A percentile compares a stretch with the other conserved stretches of the same genome.
phyloP scores from a whole-genome alignment of 2,113 vertebrate species.

The Strix aluco region DNA sequence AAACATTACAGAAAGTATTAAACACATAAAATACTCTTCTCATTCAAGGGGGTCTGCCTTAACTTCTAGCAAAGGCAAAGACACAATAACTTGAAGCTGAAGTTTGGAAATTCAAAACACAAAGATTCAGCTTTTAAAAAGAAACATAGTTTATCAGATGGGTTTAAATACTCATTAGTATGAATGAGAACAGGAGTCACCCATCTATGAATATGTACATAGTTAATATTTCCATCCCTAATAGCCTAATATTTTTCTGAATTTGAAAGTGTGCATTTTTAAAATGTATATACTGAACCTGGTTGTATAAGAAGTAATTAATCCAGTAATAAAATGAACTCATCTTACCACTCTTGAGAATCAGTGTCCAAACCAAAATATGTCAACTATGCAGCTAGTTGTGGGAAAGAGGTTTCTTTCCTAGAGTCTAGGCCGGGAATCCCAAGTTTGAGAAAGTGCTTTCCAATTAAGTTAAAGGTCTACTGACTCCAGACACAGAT shows the following conservation, averaged over 20 bases:
- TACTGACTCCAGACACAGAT: conserved; percentile 8
- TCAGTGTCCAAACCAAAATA: conserved; percentile 26
- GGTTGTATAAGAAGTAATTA: background rate
- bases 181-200: background rate
- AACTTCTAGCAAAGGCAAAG: background rate
- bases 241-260: background rate
- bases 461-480: conserved; percentile 33
- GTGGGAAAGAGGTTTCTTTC: conserved; percentile 22
- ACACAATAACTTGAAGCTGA: background rate
- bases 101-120: background rate
- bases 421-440: background rate
- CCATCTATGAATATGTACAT: background rate
- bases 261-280: background rate
- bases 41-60: background rate
- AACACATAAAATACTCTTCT: background rate
- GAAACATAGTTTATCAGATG: background rate
- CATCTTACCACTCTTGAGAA: background rate
- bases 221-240: background rate
- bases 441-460: conserved; percentile 13
- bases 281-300: background rate
- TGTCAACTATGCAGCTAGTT: background rate
- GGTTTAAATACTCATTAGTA: background rate
- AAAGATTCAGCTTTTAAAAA: background rate
- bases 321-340: background rate
- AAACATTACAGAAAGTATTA: background rate